These are phyloP conservation scores for Holocentrus rufus DNA, from an alignment of 2,797 vertebrate species.

Conservation along the genomic window DNA sequence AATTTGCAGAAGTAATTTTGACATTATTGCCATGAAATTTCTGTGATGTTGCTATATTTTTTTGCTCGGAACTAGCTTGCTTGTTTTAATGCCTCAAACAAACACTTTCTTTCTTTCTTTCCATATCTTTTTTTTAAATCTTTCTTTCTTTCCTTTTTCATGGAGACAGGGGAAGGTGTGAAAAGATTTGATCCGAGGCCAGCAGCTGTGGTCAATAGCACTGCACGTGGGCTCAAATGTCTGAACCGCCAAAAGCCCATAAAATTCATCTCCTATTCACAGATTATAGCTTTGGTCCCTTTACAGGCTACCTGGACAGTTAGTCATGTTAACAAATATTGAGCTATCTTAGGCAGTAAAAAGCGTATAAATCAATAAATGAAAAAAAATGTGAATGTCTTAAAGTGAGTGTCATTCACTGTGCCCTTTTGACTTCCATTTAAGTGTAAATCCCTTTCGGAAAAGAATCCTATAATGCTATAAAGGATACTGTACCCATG, in stretches of 20 bases:
- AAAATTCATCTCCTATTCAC: constrained; percentile 9
- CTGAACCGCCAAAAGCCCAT: neutral
- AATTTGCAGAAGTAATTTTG: constrained; percentile 3
- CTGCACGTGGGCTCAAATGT: neutral
- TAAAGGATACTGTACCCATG: neutral
- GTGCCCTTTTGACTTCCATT: neutral
- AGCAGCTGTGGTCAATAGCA: neutral
- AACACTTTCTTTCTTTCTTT: constrained; percentile 6
- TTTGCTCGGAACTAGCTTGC: neutral
- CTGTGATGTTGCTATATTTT: neutral
- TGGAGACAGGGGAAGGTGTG: neutral
- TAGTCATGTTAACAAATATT: constrained; percentile 12
- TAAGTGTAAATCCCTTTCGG: neutral
- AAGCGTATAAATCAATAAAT: neutral
- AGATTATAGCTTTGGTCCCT: constrained; percentile 3
- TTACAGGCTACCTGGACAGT: neutral
- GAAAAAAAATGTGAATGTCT: neutral
- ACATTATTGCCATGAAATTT: neutral
- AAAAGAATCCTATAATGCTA: neutral
- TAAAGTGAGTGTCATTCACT: neutral
- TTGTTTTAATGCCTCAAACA: constrained; percentile 8
- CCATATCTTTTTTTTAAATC: neutral
- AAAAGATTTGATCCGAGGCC: constrained; percentile 7
- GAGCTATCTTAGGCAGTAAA: neutral
- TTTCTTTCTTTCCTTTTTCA: neutral